A percentile compares a stretch with the other conserved stretches of the same genome.
These are phyloP conservation scores for Salminus brasiliensis DNA, from an alignment of 2,113 vertebrate species.

Conservation along the genomic window DNA sequence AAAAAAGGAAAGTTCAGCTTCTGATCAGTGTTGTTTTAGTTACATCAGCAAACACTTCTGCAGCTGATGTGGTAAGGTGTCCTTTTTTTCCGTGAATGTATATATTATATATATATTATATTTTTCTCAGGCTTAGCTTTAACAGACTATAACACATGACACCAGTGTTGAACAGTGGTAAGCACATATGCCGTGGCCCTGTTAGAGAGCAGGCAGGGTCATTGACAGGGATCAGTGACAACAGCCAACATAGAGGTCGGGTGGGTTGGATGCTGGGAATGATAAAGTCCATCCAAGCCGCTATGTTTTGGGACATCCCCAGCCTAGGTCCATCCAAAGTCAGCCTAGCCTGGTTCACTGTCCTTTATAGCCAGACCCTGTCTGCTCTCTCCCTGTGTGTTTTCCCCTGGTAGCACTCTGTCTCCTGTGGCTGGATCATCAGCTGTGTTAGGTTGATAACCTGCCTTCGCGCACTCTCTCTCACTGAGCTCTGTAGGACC, in stretches of 20 bases:
- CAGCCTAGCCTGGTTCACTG: background rate
- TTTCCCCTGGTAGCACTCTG: background rate
- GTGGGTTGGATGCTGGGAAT: background rate
- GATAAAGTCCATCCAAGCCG: background rate
- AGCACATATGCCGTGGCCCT: background rate
- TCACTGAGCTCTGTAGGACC: slow-evolving; percentile 13
- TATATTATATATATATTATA: no score
- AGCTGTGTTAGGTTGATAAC: slow-evolving; percentile 23
- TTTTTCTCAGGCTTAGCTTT: no score
- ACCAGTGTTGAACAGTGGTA: background rate
- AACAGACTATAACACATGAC: background rate
- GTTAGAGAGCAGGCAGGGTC: background rate
- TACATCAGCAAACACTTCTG: no score
- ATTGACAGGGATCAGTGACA: background rate
- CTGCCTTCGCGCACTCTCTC: slow-evolving; percentile 4
- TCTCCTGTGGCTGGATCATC: slow-evolving; percentile 25
- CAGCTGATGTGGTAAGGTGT: no score
- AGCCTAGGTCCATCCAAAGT: background rate
- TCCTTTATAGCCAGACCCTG: background rate
- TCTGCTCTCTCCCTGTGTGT: background rate
- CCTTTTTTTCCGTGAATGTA: no score
- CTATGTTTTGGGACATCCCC: background rate
- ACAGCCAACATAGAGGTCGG: background rate
- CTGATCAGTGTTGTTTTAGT: no score
- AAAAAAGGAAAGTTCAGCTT: no score